Conservation (phyloP, 1,140 invertebrate genomes). For the Pararge aegeria region DNA sequence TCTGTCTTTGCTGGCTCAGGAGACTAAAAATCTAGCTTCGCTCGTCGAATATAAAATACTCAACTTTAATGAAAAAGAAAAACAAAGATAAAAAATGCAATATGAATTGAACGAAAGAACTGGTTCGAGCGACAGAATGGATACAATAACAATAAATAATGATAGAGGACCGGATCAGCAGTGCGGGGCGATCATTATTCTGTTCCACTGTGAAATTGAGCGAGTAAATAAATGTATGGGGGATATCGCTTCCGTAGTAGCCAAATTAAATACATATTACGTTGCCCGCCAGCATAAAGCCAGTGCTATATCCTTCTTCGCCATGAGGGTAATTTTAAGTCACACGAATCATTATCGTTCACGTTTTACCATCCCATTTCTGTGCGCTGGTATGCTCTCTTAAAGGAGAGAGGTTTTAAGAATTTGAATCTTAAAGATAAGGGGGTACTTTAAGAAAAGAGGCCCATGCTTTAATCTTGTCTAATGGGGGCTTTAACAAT, state of each 20-base stretch:
- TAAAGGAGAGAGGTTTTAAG: too few relatives aligned
- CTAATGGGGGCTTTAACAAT: too few relatives aligned
- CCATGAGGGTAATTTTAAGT: too few relatives aligned
- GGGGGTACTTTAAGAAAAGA: too few relatives aligned
- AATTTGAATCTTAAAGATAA: too few relatives aligned
- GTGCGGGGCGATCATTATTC: constrained; percentile 23
- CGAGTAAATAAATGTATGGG: constrained; percentile 16
- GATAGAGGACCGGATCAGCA: constrained; percentile 37
- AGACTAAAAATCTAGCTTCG: neutral
- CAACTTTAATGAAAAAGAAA: constrained; percentile 43
- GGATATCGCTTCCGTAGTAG: neutral
- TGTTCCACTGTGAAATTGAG: constrained; percentile 28
- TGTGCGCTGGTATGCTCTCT: too few relatives aligned
- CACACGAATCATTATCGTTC: too few relatives aligned
- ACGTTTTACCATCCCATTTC: too few relatives aligned
- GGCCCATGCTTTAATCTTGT: too few relatives aligned
- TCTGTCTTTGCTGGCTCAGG: too few relatives aligned
- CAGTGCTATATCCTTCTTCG: too few relatives aligned
- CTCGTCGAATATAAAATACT: constrained; percentile 54
- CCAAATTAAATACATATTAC: neutral
- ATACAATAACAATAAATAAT: constrained; percentile 69
- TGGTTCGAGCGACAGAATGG: constrained; percentile 38
- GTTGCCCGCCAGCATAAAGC: too few relatives aligned
- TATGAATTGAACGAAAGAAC: constrained; percentile 36
- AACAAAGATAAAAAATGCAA: constrained; percentile 55